Base-by-base conservation (phyloP, 2,888 invertebrate genomes). In the Drosophila helvetica region DNA sequence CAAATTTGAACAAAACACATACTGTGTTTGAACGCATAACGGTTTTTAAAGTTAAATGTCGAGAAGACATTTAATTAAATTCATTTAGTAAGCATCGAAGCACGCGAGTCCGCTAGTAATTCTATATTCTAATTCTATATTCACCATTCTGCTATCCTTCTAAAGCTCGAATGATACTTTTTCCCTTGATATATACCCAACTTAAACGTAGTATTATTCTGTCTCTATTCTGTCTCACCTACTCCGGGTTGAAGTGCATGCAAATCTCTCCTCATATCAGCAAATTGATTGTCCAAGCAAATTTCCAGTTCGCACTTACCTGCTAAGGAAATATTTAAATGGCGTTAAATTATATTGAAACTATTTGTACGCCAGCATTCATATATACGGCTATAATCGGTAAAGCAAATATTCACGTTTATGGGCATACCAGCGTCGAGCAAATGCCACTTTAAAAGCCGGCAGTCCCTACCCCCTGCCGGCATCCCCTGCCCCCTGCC, bases 301-400 rank as follows among this genome's bases (percentile, higher is more conserved):
- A 48, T 48, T 22, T 12, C 18, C 48, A 30, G 42, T 22, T 65
- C 65, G 64, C 65, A 66, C 65, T 63, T 43, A 43, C 33, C n/a
- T 54, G 65, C 64, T 66, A 66, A 50, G 48, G 64, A 33, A 64
- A 64, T 25, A 65, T 65, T 46, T 67, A 46, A 65, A 67, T 46
- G 43, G 65, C 64, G 55, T 56, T 65, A 67, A 66, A 67, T 66
- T 55, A 46, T 64, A 56, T 66, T 67, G 38, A 64, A 67, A 56
- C 65, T 67, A 64, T 67, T 67, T 67, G 45, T 51, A 55, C 66
- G 33, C 63, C 30, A 62, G 53, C 52, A n/a, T n/a, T n/a, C n/a
- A 19, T 55, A 22, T 19, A 27, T 27, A 27, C 22, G 50, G 17
- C 38, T n/a, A n/a, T 63, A 54, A 55, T 64, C 50, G 17, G 10